Conservation (phyloP, 2,113 vertebrate species). For the Pheucticus melanocephalus region DNA sequence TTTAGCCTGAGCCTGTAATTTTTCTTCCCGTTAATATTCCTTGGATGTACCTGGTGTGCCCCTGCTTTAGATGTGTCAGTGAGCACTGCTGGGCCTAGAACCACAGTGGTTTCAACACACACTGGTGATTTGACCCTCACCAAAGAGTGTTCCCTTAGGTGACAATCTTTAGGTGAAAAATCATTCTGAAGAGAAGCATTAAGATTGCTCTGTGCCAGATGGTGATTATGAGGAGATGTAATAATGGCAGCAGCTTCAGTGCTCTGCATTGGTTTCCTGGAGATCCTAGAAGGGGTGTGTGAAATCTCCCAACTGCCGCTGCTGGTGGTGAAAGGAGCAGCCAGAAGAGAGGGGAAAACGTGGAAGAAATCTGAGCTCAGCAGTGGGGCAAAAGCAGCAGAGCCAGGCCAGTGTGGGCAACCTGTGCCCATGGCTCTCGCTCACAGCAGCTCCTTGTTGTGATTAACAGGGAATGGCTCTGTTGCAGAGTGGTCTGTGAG, state of each 20-base stretch:
- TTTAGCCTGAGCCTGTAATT: neutral
- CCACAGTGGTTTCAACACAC: neutral
- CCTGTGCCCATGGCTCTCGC: accelerated
- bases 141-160: neutral
- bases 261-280: neutral
- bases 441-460: neutral
- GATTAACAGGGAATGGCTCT: neutral
- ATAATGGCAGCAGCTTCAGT: neutral
- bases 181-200: neutral
- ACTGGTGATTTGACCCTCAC: neutral
- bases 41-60: neutral
- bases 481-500: neutral
- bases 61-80: neutral
- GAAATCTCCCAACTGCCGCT: neutral
- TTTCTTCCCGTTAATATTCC: neutral
- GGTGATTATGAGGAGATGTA: neutral
- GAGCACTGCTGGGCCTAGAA: neutral
- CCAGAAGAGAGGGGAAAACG: neutral
- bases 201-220: neutral
- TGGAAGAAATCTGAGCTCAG: neutral
- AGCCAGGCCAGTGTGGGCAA: neutral
- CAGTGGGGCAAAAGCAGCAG: neutral
- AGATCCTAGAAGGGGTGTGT: neutral
- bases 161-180: neutral
- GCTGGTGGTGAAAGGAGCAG: neutral